phyloP scores from a whole-genome alignment of 2,888 invertebrate genomes.

The Spodoptera littoralis region DNA sequence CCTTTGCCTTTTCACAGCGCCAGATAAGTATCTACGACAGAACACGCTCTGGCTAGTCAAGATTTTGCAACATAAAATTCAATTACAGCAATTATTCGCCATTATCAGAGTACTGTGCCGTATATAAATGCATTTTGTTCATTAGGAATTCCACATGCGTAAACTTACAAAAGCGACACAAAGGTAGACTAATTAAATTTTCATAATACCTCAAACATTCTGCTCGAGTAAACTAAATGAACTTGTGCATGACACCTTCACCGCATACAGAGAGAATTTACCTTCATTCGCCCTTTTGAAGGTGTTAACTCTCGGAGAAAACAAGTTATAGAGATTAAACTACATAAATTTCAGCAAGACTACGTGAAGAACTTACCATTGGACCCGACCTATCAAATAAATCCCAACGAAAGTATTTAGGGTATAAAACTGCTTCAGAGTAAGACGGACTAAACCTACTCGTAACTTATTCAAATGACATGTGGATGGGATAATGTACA shows the following conservation, averaged over 20 bases:
- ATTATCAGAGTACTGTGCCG: conserved; percentile 23
- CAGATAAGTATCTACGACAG: conserved; percentile 62
- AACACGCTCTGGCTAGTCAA: conserved; percentile 59
- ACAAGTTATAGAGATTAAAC: background rate
- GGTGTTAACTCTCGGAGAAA: conserved; percentile 19
- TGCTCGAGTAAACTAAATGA: conserved; percentile 64
- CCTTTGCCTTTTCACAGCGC: conserved; percentile 67
- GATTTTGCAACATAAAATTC: conserved; percentile 39
- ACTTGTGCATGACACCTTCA: conserved; percentile 58
- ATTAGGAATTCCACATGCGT: conserved; percentile 69
- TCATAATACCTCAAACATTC: conserved; percentile 69
- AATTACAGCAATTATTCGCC: conserved; percentile 9
- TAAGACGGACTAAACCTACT: conserved; percentile 42
- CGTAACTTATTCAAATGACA: conserved; percentile 61
- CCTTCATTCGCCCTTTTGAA: conserved; percentile 18
- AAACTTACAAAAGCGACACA: conserved; percentile 58
- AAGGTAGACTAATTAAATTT: conserved; percentile 73
- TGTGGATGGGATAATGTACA: conserved; percentile 57
- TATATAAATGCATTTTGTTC: conserved; percentile 58
- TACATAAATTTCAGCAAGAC: background rate
- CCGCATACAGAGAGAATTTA: conserved; percentile 36
- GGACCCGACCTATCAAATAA: conserved; percentile 31
- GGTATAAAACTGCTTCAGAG: conserved; percentile 32
- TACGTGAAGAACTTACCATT: conserved; percentile 1
- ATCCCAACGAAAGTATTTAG: conserved; percentile 25